phyloP scores from a whole-genome alignment of 2,113 vertebrate genomes.

The Heptranchias perlo region DNA sequence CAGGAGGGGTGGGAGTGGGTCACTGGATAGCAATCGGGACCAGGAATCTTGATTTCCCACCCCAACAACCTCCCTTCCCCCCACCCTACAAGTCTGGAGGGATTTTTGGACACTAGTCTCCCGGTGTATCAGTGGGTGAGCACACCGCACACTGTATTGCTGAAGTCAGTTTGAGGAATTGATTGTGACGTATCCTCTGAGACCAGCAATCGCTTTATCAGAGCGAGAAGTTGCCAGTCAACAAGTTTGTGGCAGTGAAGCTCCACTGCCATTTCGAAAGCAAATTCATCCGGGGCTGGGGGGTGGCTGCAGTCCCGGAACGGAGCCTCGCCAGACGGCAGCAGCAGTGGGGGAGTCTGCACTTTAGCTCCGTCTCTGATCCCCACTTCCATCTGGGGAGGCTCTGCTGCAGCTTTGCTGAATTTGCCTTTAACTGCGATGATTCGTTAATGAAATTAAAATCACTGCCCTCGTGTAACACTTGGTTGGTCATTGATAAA shows the following conservation, averaged over 20 bases:
- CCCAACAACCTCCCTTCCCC: background rate
- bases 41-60: background rate
- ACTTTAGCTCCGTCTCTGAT: background rate
- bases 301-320: no score
- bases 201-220: no score
- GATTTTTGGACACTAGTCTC: background rate
- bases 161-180: background rate
- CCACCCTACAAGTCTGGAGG: no score
- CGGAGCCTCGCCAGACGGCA: no score
- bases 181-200: background rate
- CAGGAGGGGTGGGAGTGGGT: background rate
- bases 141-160: background rate
- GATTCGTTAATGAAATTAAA: background rate
- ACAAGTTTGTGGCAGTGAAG: background rate
- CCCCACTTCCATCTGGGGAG: background rate
- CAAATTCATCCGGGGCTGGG: background rate
- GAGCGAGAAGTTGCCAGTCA: no score
- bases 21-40: background rate
- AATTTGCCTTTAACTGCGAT: background rate
- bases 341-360: no score
- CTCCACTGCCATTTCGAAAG: background rate
- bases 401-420: background rate
- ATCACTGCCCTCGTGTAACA: background rate
- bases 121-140: no score
- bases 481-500: background rate